phyloP scores from a whole-genome alignment of 2,888 invertebrate genomes.

The Drosophila anceps region DNA sequence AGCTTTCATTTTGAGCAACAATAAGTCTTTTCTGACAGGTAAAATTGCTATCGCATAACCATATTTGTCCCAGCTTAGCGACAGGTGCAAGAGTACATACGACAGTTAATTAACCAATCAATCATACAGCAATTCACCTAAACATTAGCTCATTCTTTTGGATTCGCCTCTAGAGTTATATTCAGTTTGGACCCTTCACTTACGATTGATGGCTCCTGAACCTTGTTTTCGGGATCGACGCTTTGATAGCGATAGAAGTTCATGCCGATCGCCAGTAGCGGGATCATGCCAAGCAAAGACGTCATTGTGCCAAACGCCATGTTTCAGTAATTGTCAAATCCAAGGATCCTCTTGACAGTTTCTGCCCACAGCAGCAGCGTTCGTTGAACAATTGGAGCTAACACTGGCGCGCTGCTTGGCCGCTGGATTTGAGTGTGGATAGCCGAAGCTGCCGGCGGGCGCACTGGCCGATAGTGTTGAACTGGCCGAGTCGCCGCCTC shows the following conservation, averaged over 20 bases:
- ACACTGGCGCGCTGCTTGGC: constrained; percentile 38
- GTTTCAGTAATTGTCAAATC: constrained; percentile 87
- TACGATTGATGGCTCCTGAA: constrained; percentile 90
- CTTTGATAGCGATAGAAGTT: constrained; percentile 92
- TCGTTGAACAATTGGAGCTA: constrained; percentile 10
- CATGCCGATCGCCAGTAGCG: constrained; percentile 92
- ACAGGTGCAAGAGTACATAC: background rate
- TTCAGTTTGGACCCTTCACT: constrained; percentile 78
- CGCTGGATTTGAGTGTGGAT: constrained; percentile 29
- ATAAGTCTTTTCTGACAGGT: too few species aligned
- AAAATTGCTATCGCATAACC: background rate
- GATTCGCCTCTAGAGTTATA: background rate
- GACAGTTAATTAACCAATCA: background rate
- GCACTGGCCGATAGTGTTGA: constrained; percentile 72
- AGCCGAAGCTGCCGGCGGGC: constrained; percentile 60
- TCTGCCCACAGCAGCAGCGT: constrained; percentile 12
- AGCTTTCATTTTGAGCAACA: background rate
- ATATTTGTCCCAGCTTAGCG: background rate
- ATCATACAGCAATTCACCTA: background rate
- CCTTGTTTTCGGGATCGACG: constrained; percentile 93
- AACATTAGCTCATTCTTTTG: background rate
- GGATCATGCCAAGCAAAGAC: constrained; percentile 91
- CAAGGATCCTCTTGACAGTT: constrained; percentile 87
- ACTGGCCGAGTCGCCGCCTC: constrained; percentile 61
- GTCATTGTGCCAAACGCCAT: constrained; percentile 88